Percentiles rank a stretch among this genome's conserved stretches.
phyloP scores from a whole-genome alignment of 2,113 vertebrate species.

The Pongo pygmaeus region DNA sequence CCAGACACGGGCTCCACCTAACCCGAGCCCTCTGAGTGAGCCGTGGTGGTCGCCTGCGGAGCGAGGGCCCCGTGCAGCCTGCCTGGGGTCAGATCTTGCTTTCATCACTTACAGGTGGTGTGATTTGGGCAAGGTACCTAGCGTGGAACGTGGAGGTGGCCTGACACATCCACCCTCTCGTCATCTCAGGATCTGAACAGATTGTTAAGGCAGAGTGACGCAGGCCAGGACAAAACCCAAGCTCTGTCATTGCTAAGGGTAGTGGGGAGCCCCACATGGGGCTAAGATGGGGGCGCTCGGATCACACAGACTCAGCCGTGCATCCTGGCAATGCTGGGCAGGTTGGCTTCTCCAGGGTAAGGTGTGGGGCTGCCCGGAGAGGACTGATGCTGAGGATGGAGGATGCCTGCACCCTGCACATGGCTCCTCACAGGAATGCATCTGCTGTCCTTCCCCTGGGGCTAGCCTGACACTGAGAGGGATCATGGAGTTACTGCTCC shows the following conservation, averaged over 20 bases:
- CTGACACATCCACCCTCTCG: no score
- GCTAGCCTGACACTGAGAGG: neutral
- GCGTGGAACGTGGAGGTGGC: neutral
- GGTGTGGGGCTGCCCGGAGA: neutral
- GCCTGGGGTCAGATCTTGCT: neutral
- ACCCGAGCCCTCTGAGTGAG: rapidly evolving
- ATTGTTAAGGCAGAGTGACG: neutral
- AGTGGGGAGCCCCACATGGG: neutral
- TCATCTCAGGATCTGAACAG: neutral
- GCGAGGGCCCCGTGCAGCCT: no score
- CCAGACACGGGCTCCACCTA: rapidly evolving
- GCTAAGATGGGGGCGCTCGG: no score
- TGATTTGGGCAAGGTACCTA: neutral
- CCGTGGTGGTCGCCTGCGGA: rapidly evolving
- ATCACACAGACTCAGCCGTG: neutral
- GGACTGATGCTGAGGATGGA: neutral
- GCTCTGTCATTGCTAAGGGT: neutral
- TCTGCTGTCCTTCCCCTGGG: neutral
- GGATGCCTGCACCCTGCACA: no score
- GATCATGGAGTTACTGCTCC: rapidly evolving
- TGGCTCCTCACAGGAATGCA: neutral
- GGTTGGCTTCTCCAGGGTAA: neutral
- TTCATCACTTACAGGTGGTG: no score
- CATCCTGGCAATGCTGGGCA: neutral
- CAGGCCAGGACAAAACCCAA: neutral